Evolutionary conservation across 2,888 invertebrate species (phyloP), one percentile per base, ranked within the genome.

Genomic region (Argyra leucocephala): DNA sequence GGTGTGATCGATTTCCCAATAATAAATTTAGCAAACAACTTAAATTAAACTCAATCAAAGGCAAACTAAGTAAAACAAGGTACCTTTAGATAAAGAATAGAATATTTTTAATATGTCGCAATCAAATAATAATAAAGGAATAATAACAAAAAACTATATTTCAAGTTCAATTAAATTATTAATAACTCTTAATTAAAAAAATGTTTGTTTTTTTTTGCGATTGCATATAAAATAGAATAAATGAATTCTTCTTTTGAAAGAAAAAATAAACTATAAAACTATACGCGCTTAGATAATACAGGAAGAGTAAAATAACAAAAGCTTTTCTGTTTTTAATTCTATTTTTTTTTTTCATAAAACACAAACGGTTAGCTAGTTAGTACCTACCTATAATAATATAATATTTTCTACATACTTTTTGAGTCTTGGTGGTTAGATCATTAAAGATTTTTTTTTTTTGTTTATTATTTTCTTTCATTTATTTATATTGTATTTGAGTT

Each of bases 111-210:
- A 48, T 48, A 48, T 48, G 48, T 48, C 48, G 48, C 15, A 48
- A 48, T 48, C 18, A 2, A 31, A 31, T 48, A 18, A 18, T 48
- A 48, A 48, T 48, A 48, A 48, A 31, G 31, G 18, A 48, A 48
- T 48, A 48, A 48, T 48, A 48, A 48, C 5, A 48, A 48, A 10
- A 31, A 31, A 31, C 7, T 3, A 31, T 31, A 31, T 48, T 48
- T 48, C 48, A 48, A 48, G 48, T 48, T 48, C 48, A 48, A 48
- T 48, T 48, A 48, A 48, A 15, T 48, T 48, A 48, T 48, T 48
- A 48, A 48, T 48, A 48, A 48, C 48, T 48, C 48, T 48, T 48
- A 48, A 48, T 48, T 48, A 48, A 48, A 48, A 48, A 48, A 9
- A 12, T 31, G 2, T 31, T 31, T 6, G 3, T 7, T 31, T 31